phyloP scores from a whole-genome alignment of 2,888 invertebrate genomes.

The Capitulum mitella region DNA sequence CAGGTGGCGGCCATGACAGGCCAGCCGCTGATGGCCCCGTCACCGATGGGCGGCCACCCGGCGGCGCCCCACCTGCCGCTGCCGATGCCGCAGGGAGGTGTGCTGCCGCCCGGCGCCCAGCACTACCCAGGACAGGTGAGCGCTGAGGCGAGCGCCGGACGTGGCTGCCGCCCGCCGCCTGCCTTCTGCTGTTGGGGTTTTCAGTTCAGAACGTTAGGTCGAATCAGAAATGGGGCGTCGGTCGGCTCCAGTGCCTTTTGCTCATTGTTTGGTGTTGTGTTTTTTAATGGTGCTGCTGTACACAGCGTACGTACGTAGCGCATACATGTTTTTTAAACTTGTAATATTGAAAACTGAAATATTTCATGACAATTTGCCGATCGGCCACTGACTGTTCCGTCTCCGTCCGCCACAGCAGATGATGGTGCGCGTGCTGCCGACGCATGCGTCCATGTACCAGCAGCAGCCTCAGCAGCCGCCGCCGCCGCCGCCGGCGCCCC shows the following conservation, averaged over 20 bases:
- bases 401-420: not conserved
- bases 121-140: conserved; percentile 1
- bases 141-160: no score
- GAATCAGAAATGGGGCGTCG: no score
- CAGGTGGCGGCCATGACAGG: conserved; percentile 74
- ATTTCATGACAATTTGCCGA: no score
- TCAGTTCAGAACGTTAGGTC: no score
- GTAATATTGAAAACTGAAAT: no score
- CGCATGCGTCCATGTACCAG: not conserved
- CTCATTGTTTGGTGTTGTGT: no score
- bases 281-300: no score
- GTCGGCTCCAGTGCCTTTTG: no score
- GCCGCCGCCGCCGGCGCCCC: not conserved
- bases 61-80: conserved; percentile 37
- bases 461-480: not conserved
- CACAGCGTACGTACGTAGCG: no score
- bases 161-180: no score
- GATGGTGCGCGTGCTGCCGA: not conserved
- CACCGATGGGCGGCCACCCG: conserved; percentile 46
- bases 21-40: conserved; percentile 66
- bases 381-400: not conserved
- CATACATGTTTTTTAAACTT: no score
- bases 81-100: not conserved
- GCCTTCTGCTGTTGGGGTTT: no score
- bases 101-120: not conserved